Evolutionary conservation across 2,113 vertebrate genomes (phyloP), one percentile per base, ranked within the genome.

Genomic region (Clarias magur): DNA sequence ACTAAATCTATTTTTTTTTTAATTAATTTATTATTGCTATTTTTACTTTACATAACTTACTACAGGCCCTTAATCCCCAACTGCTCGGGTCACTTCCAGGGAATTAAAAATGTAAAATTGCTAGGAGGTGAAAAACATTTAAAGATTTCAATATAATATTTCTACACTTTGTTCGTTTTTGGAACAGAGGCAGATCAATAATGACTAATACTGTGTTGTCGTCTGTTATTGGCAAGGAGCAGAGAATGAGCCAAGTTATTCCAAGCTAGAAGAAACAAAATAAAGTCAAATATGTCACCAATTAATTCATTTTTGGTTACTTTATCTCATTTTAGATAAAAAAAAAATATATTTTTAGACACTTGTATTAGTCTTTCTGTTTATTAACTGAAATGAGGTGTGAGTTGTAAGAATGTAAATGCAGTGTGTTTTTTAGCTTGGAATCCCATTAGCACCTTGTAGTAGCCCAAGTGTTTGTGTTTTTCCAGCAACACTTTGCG

Each of bases 401-500:
- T 53, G 21, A 25, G 6, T 25, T n/a, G 48, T 54, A 17, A 56
- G 70, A 75, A 56, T 79, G 75, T 57, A 25, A 42, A 42, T 72
- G 34, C 34, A 15, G 3, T 48, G 73, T 87, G 68, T 21, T 63
- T 19, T 38, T 86, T 62, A 80, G 53, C 30, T 21, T 11, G 57
- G 80, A 83, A 48, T 13, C 6, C 30, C 1, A 65, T n/a, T 72
- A 10, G 8, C 67, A 79, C 60, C 30, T 85, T 63, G 79, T 70
- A 56, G 53, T 54, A 16, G 21, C 59, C 62, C 21, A 87, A 57
- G 75, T 80, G 68, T 82, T 83, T 83, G n/a, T 42, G 34, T 86
- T 83, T 86, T 86, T 76, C 54, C 80, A 54, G 30, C 53, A 76
- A 75, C 81, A 54, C 84, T 48, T 83, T 63, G 89, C 86, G 87